These are phyloP conservation scores for Leptatherina wallacei DNA, from an alignment of 2,797 vertebrate genomes.

Conservation along the genomic window DNA sequence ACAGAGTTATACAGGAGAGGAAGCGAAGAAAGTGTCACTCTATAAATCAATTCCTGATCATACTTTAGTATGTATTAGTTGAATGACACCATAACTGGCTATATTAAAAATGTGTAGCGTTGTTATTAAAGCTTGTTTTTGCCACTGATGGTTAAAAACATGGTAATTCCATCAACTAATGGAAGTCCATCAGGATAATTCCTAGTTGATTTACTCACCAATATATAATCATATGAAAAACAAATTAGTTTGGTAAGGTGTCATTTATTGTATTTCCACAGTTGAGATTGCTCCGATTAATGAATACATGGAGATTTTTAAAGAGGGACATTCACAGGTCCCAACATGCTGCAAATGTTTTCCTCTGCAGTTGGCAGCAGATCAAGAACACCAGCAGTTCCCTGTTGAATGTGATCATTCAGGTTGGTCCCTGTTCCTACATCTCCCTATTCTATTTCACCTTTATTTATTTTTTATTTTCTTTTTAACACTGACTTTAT, in stretches of 20 bases:
- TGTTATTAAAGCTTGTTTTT: too few species aligned
- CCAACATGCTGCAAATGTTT: background rate
- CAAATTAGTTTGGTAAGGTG: background rate
- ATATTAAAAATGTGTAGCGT: too few species aligned
- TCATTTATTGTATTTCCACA: background rate
- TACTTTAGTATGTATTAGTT: background rate
- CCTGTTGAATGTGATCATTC: background rate
- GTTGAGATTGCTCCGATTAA: background rate
- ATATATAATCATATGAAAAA: too few species aligned
- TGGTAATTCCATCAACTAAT: background rate
- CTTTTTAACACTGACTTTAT: too few species aligned
- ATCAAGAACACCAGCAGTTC: background rate
- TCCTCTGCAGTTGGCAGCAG: background rate
- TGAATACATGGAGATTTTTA: background rate
- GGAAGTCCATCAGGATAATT: background rate
- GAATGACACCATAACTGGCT: too few species aligned
- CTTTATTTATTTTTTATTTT: too few species aligned
- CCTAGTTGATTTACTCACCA: background rate
- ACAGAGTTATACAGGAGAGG: background rate
- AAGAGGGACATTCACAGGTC: background rate
- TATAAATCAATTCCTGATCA: constrained; percentile 1
- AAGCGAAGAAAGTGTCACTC: background rate
- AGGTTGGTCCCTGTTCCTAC: too few species aligned
- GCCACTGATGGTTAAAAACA: too few species aligned
- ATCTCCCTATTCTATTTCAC: too few species aligned